These are phyloP conservation scores for Drosophila parabipectinata DNA, from an alignment of 1,140 invertebrate species.

Conservation along the genomic window DNA sequence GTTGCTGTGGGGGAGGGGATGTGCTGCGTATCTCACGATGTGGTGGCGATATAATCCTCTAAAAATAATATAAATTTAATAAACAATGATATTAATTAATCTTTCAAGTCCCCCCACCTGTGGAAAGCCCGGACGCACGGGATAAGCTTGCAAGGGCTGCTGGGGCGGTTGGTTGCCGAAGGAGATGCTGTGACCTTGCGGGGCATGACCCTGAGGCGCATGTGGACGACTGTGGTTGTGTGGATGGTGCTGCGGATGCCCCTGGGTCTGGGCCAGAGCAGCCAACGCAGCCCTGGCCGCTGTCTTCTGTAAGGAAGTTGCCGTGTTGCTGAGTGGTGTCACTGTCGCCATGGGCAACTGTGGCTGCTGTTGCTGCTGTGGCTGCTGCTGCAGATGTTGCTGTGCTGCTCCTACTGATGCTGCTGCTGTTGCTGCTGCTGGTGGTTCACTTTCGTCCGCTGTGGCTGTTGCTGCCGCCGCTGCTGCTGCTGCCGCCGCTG, in stretches of 20 bases:
- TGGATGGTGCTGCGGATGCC: constrained; percentile 36
- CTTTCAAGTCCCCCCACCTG: constrained; percentile 81
- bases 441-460: constrained; percentile 70
- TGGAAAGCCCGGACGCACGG: constrained; percentile 90
- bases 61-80: background rate
- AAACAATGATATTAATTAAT: background rate
- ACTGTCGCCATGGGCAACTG: constrained; percentile 85
- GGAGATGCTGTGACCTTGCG: background rate
- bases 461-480: constrained; percentile 25
- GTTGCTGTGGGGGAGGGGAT: constrained; percentile 54
- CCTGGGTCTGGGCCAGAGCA: constrained; percentile 52
- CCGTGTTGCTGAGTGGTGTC: constrained; percentile 37
- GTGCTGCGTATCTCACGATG: constrained; percentile 58
- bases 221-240: constrained; percentile 15
- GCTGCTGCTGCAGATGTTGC: constrained; percentile 7
- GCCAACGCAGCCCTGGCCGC: constrained; percentile 53
- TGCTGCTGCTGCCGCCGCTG: constrained; percentile 13
- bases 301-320: constrained; percentile 59
- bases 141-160: constrained; percentile 84
- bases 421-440: constrained; percentile 35
- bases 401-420: constrained; percentile 25
- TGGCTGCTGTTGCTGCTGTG: constrained; percentile 28
- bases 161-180: constrained; percentile 52
- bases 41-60: constrained; percentile 81
- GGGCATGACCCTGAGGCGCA: constrained; percentile 4